These are phyloP conservation scores for Euura saliciscinereae DNA, from an alignment of 1,140 invertebrate genomes.

Conservation along the genomic window DNA sequence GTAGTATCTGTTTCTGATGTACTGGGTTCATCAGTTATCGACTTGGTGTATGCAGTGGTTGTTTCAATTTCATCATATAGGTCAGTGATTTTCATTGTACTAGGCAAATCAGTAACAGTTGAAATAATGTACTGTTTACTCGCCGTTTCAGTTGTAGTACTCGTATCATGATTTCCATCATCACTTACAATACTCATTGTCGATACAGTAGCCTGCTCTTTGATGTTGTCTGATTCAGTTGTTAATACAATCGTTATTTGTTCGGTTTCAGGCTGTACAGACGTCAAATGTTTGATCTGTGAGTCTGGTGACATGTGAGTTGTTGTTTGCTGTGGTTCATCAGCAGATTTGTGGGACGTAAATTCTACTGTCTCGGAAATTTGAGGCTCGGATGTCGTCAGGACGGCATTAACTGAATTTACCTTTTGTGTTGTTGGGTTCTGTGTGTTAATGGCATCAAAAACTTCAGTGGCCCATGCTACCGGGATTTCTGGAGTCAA, in stretches of 20 bases:
- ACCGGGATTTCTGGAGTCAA: no score
- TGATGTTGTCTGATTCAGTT: background rate
- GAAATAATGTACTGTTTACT: background rate
- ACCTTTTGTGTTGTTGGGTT: no score
- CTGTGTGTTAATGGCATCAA: no score
- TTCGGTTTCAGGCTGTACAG: background rate
- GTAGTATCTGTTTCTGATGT: background rate
- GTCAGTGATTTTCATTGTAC: background rate
- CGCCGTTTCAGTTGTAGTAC: background rate
- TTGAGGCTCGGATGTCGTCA: no score
- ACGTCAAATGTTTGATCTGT: background rate
- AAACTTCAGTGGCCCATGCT: no score
- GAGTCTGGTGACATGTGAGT: no score
- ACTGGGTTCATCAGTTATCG: background rate
- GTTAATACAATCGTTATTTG: background rate
- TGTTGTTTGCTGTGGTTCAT: no score
- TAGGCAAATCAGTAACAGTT: background rate
- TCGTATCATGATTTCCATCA: background rate
- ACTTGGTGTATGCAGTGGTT: background rate
- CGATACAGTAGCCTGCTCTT: background rate
- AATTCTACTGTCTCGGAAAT: no score
- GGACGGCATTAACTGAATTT: no score
- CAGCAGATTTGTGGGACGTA: no score
- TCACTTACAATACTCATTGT: background rate
- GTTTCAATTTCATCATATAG: background rate